phyloP scores from a whole-genome alignment of 2,113 vertebrate species.

The Prunella himalayana region DNA sequence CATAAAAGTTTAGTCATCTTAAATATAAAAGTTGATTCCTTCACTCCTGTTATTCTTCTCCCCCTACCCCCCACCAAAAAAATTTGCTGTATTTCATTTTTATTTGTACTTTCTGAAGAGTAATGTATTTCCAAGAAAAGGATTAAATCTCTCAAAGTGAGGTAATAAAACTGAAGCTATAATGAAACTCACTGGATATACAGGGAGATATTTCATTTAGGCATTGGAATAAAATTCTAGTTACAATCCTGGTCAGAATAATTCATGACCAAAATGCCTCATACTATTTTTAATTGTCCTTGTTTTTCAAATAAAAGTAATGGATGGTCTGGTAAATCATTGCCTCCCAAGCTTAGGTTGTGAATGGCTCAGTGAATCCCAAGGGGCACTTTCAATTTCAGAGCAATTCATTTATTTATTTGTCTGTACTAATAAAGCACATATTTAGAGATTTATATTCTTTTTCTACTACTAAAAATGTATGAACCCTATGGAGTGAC shows the following conservation, averaged over 20 bases:
- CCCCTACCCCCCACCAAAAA: not conserved
- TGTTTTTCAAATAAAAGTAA: slow-evolving; percentile 57
- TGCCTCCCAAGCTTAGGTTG: not conserved
- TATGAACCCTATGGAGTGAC: not conserved
- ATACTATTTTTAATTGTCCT: slow-evolving; percentile 59
- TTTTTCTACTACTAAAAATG: slow-evolving; percentile 2
- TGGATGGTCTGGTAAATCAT: slow-evolving; percentile 28
- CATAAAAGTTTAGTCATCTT: not conserved
- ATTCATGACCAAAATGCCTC: slow-evolving; percentile 45
- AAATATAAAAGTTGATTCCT: not conserved
- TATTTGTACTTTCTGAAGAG: slow-evolving; percentile 43
- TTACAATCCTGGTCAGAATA: slow-evolving; percentile 54
- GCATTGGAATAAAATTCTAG: slow-evolving; percentile 33
- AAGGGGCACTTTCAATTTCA: slow-evolving; percentile 11
- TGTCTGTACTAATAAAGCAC: not conserved
- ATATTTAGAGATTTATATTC: not conserved
- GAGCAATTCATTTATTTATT: slow-evolving; percentile 45
- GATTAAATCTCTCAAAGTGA: slow-evolving; percentile 48
- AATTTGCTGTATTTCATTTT: slow-evolving; percentile 23
- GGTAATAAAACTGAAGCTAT: slow-evolving; percentile 41
- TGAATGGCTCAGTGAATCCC: slow-evolving; percentile 10
- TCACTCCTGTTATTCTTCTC: not conserved
- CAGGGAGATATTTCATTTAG: slow-evolving; percentile 51
- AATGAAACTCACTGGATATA: slow-evolving; percentile 50
- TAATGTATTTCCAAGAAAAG: slow-evolving; percentile 28